These are phyloP conservation scores for Enteromius thamalakanensis DNA, from an alignment of 2,797 vertebrate genomes.

Conservation along the genomic window DNA sequence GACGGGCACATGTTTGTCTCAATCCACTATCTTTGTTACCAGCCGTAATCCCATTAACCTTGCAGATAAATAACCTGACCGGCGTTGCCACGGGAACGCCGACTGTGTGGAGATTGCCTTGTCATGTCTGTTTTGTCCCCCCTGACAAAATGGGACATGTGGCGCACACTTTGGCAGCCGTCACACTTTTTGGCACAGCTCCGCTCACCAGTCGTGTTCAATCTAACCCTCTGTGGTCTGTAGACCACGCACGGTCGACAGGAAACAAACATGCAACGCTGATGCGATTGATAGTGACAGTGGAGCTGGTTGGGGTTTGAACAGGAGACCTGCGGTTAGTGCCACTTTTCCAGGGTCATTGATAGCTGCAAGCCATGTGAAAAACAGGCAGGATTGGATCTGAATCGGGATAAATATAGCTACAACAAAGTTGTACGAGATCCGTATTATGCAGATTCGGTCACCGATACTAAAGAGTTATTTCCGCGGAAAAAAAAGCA, in stretches of 20 bases:
- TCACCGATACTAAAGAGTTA: background rate
- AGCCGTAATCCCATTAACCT: constrained; percentile 83
- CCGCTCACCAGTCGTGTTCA: constrained; percentile 65
- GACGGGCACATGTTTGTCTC: constrained; percentile 79
- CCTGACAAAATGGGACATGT: constrained; percentile 70
- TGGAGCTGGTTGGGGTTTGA: constrained; percentile 53
- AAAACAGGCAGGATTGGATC: constrained; percentile 26
- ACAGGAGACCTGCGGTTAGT: constrained; percentile 49
- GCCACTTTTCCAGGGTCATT: constrained; percentile 49
- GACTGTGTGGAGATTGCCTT: constrained; percentile 81
- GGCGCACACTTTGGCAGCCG: constrained; percentile 73
- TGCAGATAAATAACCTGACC: constrained; percentile 78
- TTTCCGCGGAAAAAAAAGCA: background rate
- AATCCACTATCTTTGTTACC: constrained; percentile 77
- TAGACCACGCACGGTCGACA: constrained; percentile 63
- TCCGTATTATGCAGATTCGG: background rate
- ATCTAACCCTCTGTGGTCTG: constrained; percentile 71
- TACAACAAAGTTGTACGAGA: background rate
- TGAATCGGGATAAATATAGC: constrained; percentile 26
- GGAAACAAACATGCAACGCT: constrained; percentile 65
- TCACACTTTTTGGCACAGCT: constrained; percentile 73
- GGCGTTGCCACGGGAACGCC: constrained; percentile 74
- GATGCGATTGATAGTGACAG: constrained; percentile 64
- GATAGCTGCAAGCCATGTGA: constrained; percentile 34
- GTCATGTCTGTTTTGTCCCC: constrained; percentile 82